phyloP scores from a whole-genome alignment of 2,113 vertebrate species.

The Cyanistes caeruleus region DNA sequence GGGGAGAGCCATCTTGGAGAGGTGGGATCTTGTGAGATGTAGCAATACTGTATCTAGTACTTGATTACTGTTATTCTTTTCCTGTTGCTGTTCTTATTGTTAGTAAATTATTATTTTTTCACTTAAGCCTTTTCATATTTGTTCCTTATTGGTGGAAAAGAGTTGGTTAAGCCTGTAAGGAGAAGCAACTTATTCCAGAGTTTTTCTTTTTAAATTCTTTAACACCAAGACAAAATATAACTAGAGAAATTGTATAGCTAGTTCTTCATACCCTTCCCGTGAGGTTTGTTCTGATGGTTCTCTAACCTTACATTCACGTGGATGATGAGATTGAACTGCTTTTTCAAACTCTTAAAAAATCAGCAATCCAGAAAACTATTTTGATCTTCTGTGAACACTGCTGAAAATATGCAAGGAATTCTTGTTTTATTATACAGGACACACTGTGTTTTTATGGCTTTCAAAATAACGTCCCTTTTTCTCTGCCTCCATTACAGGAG shows the following conservation, averaged over 20 bases:
- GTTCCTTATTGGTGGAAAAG: neutral
- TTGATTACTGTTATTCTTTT: neutral
- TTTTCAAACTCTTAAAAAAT: neutral
- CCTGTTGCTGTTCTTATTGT: neutral
- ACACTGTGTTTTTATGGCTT: neutral
- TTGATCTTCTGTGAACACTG: neutral
- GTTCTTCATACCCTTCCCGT: neutral
- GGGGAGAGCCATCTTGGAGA: rapidly evolving
- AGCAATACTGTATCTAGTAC: neutral
- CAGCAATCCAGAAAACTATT: neutral
- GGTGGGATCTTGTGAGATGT: neutral
- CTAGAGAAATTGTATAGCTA: neutral
- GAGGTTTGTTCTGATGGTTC: neutral
- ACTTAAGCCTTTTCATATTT: rapidly evolving
- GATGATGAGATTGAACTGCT: neutral
- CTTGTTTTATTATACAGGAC: neutral
- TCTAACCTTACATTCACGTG: neutral
- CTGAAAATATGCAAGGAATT: neutral
- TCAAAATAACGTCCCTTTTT: neutral
- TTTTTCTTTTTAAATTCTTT: neutral
- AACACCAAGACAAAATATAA: neutral
- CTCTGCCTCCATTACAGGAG: neutral
- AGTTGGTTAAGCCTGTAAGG: neutral
- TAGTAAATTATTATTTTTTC: neutral
- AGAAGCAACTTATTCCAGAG: neutral